Evolutionary conservation across 2,888 invertebrate genomes (phyloP).

Genomic region (Habroteleia sp.): DNA sequence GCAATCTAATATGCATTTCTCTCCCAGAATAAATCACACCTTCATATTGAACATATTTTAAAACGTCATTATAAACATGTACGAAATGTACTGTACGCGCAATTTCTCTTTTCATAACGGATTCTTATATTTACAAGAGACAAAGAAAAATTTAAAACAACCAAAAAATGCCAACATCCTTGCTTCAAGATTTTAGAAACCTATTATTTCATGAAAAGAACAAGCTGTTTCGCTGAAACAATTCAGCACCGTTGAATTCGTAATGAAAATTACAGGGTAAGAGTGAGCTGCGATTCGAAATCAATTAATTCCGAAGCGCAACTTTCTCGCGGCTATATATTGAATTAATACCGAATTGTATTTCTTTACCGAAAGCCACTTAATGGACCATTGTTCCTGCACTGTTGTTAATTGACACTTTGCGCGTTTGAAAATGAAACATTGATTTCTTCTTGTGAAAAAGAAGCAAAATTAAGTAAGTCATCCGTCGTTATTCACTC

Average conservation of each 20-base stretch:
- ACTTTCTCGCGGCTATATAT: background rate
- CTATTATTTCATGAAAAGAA: no score
- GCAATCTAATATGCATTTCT: no score
- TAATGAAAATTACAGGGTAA: background rate
- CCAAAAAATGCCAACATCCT: no score
- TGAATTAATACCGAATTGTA: background rate
- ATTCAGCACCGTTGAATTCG: background rate
- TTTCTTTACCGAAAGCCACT: background rate
- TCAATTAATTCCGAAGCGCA: background rate
- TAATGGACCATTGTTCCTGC: background rate
- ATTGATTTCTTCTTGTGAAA: slow-evolving; percentile 10
- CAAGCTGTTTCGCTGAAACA: no score
- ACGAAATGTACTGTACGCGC: no score
- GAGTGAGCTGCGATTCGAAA: background rate
- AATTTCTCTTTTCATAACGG: no score
- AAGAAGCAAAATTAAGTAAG: slow-evolving; percentile 16
- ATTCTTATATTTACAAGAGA: no score
- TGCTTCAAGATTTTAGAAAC: no score
- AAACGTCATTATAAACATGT: no score
- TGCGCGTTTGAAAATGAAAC: background rate
- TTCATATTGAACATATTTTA: no score
- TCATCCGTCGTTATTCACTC: slow-evolving; percentile 24
- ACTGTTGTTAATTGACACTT: background rate
- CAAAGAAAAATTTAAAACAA: no score
- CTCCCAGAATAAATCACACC: no score